These are phyloP conservation scores for Bombylius major DNA, from an alignment of 2,888 invertebrate genomes.

Conservation along the genomic window DNA sequence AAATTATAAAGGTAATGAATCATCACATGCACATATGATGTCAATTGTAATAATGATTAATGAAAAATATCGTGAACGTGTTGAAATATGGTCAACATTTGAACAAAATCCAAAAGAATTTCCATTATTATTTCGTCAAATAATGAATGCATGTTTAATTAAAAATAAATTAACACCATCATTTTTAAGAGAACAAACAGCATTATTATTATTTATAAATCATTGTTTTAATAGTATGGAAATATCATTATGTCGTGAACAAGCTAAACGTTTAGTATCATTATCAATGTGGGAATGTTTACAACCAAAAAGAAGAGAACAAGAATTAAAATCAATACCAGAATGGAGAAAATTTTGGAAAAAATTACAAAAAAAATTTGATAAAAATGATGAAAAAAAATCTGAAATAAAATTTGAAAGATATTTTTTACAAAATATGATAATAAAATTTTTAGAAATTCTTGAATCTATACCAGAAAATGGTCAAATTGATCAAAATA, in stretches of 20 bases:
- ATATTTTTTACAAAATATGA: conserved; percentile 65
- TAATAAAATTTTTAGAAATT: conserved; percentile 75
- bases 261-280: conserved; percentile 81
- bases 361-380: conserved; percentile 63
- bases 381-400: conserved; percentile 46
- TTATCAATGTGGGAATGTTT: conserved; percentile 88
- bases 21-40: conserved; percentile 80
- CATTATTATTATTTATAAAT: conserved; percentile 81
- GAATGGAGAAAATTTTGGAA: conserved; percentile 91
- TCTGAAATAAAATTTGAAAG: conserved; percentile 73
- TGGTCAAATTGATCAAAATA: conserved; percentile 45
- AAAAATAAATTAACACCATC: conserved; percentile 32
- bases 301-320: conserved; percentile 69
- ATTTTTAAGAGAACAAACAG: conserved; percentile 64
- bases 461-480: conserved; percentile 59
- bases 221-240: conserved; percentile 98
- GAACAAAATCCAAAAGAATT: conserved; percentile 64
- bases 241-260: conserved; percentile 81
- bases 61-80: conserved; percentile 94
- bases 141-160: conserved; percentile 57
- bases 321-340: conserved; percentile 73
- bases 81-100: conserved; percentile 92
- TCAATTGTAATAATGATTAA: conserved; percentile 98
- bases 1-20: conserved; percentile 64
- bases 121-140: conserved; percentile 68